Evolutionary conservation across 2,888 invertebrate species (phyloP), one percentile per base, ranked within the genome.

Genomic region (Phortica magna): DNA sequence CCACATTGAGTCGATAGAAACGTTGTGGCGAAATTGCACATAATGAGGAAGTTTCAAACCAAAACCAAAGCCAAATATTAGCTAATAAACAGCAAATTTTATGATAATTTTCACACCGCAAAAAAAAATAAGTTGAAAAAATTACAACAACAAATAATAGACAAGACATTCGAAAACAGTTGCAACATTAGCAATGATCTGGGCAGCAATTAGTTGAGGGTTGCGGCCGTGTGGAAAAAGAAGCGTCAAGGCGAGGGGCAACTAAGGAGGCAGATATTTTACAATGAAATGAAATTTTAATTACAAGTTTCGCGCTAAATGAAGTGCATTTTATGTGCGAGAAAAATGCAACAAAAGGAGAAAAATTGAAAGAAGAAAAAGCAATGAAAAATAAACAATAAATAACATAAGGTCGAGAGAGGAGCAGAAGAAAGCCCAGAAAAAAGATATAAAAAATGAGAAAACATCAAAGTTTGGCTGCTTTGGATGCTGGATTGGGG

Each of bases 221-320:
- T 14, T 14, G 9, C 14, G 1, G 48, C 48, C 14, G 48, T 22
- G 59, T n/a, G 17, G 59, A 19, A 61, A 61, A 61, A 17, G 61
- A 61, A 48, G 61, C 7, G 7, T 55, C n/a, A 55, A 19, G 61
- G 7, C 7, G 59, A 7, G 48, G 19, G 19, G 22, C 7, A 22
- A 61, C 17, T 61, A 68, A 10, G 12, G 48, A 48, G 19, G 19
- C 12, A 72, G 43, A 48, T 31, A 59, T 19, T 64, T 76, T 73
- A 57, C 79, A 73, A 77, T 73, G 68, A 79, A 82, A 79, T 76
- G 67, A 19, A 76, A 81, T 74, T 83, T 84, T 83, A 84, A 85
- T 83, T 79, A 68, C 78, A 76, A 71, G 74, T 71, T 77, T 74
- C 77, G 68, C 74, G 70, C 74, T 74, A 77, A 77, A 77, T 70